Percentiles rank a stretch among this genome's conserved stretches.
These are phyloP conservation scores for Pipistrellus pygmaeus DNA, from an alignment of 2,797 vertebrate genomes.

Conservation along the genomic window DNA sequence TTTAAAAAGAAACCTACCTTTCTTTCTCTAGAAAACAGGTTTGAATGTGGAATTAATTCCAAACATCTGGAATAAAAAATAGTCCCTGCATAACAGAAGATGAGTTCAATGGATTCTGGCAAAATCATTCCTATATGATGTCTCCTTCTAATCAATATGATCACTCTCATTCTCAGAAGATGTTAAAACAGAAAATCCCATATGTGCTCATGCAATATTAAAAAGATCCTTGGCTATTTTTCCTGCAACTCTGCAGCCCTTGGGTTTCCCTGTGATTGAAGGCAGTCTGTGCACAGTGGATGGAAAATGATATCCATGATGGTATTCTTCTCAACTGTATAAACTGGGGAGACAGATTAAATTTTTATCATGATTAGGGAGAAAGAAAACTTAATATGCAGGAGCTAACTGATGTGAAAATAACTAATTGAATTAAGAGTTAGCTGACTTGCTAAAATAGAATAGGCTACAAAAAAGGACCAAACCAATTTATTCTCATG, in stretches of 20 bases:
- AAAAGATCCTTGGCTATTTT: constrained; percentile 50
- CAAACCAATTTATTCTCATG: not conserved
- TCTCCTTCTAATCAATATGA: constrained; percentile 72
- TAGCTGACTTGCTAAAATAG: not conserved
- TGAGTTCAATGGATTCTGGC: constrained; percentile 67
- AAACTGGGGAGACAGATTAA: constrained; percentile 50
- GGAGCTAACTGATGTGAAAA: constrained; percentile 57
- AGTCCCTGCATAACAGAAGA: constrained; percentile 65
- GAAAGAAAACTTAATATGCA: constrained; percentile 58
- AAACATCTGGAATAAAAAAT: constrained; percentile 72
- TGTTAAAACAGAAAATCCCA: constrained; percentile 57
- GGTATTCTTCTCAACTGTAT: constrained; percentile 6
- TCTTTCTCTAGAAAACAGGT: constrained; percentile 64
- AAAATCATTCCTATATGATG: constrained; percentile 65
- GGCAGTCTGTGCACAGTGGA: constrained; percentile 60
- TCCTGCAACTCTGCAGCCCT: constrained; percentile 48
- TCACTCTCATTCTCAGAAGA: constrained; percentile 59
- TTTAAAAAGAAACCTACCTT: constrained; percentile 67
- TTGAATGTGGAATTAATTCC: constrained; percentile 72
- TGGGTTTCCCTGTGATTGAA: constrained; percentile 62
- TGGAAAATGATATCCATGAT: constrained; percentile 44
- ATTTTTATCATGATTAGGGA: not conserved
- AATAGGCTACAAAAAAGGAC: not conserved
- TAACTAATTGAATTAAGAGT: constrained; percentile 39
- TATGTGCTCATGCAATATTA: constrained; percentile 76